These are phyloP conservation scores for Seladonia tumulorum DNA, from an alignment of 2,888 invertebrate species.

Conservation along the genomic window DNA sequence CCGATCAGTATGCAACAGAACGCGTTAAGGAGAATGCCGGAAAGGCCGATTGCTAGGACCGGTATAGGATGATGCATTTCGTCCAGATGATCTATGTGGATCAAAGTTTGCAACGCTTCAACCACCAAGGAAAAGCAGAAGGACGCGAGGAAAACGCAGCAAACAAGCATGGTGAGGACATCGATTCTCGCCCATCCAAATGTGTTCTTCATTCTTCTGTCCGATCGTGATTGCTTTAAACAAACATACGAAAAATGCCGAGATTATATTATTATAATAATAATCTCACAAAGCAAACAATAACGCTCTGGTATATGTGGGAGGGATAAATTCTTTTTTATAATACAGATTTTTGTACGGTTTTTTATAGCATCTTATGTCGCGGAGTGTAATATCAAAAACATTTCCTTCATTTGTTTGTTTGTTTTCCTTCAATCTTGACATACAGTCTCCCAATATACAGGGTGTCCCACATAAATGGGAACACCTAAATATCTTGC, in stretches of 20 bases:
- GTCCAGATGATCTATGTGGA: slow-evolving; percentile 90
- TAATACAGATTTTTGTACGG: too few relatives aligned
- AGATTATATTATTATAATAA: too few relatives aligned
- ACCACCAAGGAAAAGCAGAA: slow-evolving; percentile 92
- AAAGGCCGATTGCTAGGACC: slow-evolving; percentile 89
- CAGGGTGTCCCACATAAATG: too few relatives aligned
- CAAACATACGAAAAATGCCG: background rate
- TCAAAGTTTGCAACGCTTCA: slow-evolving; percentile 92
- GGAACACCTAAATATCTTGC: too few relatives aligned
- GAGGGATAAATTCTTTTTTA: too few relatives aligned
- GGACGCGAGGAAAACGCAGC: slow-evolving; percentile 93
- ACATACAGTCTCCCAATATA: too few relatives aligned
- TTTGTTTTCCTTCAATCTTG: too few relatives aligned
- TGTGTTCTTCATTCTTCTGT: slow-evolving; percentile 91
- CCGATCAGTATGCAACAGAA: slow-evolving; percentile 93
- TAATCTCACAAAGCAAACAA: too few relatives aligned
- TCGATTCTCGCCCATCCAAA: slow-evolving; percentile 97
- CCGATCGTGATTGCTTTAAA: slow-evolving; percentile 85
- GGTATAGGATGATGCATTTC: slow-evolving; percentile 91
- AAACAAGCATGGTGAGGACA: slow-evolving; percentile 92
- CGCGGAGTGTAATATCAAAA: too few relatives aligned
- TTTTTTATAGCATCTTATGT: too few relatives aligned
- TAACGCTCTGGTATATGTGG: too few relatives aligned
- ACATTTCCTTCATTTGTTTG: too few relatives aligned
- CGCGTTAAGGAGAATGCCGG: slow-evolving; percentile 90